Percentiles rank a stretch among this genome's conserved stretches.
Evolutionary conservation across 2,797 vertebrate species (phyloP).

Genomic region (Zalophus californianus): DNA sequence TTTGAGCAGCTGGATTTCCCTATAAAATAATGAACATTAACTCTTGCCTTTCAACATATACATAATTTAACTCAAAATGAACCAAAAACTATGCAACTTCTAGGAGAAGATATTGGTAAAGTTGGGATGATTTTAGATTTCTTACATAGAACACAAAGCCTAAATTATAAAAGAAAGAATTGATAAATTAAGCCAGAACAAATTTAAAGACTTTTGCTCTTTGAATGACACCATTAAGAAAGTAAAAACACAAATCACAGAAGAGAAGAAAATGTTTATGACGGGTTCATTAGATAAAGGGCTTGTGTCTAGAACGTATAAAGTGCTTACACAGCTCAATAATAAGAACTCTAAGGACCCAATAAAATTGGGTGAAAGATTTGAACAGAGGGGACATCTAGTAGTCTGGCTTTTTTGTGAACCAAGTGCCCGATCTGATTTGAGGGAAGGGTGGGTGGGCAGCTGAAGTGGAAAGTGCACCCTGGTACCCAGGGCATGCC

Average conservation of each 20-base stretch:
- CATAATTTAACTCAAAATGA: neutral
- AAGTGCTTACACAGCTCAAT: too few species aligned
- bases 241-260: neutral
- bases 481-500: neutral
- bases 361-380: accelerated
- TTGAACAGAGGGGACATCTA: neutral
- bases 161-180: neutral
- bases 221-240: neutral
- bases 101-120: neutral
- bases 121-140: neutral
- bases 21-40: neutral
- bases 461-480: neutral
- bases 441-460: too few species aligned
- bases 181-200: too few species aligned
- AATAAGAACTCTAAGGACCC: neutral
- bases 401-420: neutral
- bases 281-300: accelerated
- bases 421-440: too few species aligned
- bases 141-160: neutral
- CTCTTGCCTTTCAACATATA: neutral
- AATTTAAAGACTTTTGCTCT: neutral
- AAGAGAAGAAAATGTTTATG: too few species aligned
- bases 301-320: accelerated
- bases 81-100: neutral
- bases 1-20: neutral